Evolutionary conservation across 1,140 invertebrate genomes (phyloP).

Genomic region (Leptopilina clavipes): DNA sequence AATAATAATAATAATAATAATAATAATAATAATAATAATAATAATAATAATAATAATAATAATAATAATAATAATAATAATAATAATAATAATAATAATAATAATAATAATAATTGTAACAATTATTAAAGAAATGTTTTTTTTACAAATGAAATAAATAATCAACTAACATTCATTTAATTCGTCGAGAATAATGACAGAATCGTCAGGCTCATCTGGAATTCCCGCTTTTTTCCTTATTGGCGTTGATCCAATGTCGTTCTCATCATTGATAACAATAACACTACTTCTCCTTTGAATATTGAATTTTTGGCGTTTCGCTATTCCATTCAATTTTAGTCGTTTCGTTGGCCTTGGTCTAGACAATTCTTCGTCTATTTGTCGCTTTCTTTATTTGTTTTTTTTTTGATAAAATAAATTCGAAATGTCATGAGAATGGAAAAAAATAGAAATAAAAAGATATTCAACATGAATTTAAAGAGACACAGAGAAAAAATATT

Average conservation of each 20-base stretch:
- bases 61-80: too few relatives aligned
- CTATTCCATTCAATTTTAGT: neutral
- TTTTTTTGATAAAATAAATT: too few relatives aligned
- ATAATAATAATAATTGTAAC: too few relatives aligned
- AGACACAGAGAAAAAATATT: neutral
- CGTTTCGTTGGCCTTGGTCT: slow-evolving; percentile 15
- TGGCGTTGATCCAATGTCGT: neutral
- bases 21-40: too few relatives aligned
- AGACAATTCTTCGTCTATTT: slow-evolving; percentile 40
- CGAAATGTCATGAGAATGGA: too few relatives aligned
- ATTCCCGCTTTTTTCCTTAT: neutral
- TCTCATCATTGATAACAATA: slow-evolving; percentile 18
- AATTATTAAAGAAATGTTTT: slow-evolving; percentile 9
- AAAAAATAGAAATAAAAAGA: too few relatives aligned
- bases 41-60: too few relatives aligned
- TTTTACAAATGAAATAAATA: slow-evolving; percentile 41
- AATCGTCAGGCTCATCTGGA: neutral
- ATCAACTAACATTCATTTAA: slow-evolving; percentile 20
- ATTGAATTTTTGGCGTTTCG: neutral
- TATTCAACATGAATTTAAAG: neutral
- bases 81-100: too few relatives aligned
- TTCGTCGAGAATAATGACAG: slow-evolving; percentile 28
- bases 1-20: too few relatives aligned
- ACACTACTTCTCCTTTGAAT: neutral
- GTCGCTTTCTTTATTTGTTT: slow-evolving; percentile 47